Percentiles rank a stretch among this genome's conserved stretches.
These are phyloP conservation scores for Hydroisotoma schaefferi DNA, from an alignment of 2,888 invertebrate species.

Conservation along the genomic window DNA sequence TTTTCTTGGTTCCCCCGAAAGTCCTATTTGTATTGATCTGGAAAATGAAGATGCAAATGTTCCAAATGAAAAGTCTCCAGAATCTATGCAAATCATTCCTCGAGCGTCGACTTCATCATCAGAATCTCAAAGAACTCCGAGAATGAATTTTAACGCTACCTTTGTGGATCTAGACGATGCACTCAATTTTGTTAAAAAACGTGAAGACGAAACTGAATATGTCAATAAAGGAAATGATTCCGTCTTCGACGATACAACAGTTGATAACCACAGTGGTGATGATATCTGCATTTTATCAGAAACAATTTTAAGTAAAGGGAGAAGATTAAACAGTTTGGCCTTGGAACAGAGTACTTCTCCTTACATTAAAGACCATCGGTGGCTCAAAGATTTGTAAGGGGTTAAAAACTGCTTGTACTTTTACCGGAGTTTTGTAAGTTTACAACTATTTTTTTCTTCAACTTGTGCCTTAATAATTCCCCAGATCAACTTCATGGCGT, in stretches of 20 bases:
- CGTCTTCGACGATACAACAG: background rate
- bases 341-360: constrained; percentile 28
- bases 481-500: constrained; percentile 14
- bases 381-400: constrained; percentile 31
- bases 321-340: constrained; percentile 27
- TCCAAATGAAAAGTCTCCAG: background rate
- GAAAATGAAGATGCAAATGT: constrained; percentile 13
- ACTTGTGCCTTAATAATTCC: background rate
- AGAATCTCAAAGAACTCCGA: too few relatives aligned
- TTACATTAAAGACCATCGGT: constrained; percentile 17
- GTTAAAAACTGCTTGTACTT: background rate
- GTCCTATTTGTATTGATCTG: constrained; percentile 20
- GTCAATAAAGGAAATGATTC: background rate
- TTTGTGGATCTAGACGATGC: constrained; percentile 8
- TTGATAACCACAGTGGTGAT: background rate
- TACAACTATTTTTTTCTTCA: too few relatives aligned
- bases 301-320: constrained; percentile 17
- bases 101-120: background rate
- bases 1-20: background rate
- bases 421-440: too few relatives aligned
- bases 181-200: background rate
- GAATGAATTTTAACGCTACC: background rate
- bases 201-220: background rate
- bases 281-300: constrained; percentile 26
- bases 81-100: background rate